Evolutionary conservation across 2,888 invertebrate species (phyloP).

Genomic region (Linyphia triangularis): DNA sequence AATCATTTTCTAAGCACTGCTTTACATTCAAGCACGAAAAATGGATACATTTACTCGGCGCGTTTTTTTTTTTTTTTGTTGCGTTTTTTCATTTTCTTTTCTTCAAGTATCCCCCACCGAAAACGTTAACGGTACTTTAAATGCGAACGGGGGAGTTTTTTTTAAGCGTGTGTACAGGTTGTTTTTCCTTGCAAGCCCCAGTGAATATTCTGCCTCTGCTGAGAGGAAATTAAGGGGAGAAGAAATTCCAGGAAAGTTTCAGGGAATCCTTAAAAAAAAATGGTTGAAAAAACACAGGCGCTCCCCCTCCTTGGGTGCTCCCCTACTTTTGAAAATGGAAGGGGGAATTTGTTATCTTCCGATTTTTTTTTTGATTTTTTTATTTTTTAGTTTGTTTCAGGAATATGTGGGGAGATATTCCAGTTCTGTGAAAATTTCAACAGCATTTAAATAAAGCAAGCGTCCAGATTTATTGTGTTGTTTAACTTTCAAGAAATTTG

Average conservation of each 20-base stretch:
- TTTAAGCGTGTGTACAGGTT: conserved; percentile 5
- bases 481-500: no score
- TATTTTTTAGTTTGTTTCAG: no score
- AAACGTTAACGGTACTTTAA: conserved; percentile 44
- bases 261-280: neutral
- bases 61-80: neutral
- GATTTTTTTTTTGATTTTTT: conserved; percentile 6
- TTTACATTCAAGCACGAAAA: neutral
- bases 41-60: neutral
- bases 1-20: conserved; percentile 6
- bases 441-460: no score
- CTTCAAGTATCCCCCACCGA: neutral
- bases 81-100: neutral
- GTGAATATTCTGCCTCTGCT: neutral
- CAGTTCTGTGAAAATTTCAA: no score
- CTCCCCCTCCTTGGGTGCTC: neutral
- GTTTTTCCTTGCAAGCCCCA: conserved; percentile 5
- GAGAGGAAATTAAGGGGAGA: conserved; percentile 24
- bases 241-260: neutral
- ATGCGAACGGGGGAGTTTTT: conserved; percentile 29
- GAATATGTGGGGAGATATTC: no score
- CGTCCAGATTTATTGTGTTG: no score
- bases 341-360: conserved; percentile 11
- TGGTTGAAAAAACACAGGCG: neutral
- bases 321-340: neutral